Conservation (phyloP, 2,888 invertebrate species). For the Coremacera marginata region DNA sequence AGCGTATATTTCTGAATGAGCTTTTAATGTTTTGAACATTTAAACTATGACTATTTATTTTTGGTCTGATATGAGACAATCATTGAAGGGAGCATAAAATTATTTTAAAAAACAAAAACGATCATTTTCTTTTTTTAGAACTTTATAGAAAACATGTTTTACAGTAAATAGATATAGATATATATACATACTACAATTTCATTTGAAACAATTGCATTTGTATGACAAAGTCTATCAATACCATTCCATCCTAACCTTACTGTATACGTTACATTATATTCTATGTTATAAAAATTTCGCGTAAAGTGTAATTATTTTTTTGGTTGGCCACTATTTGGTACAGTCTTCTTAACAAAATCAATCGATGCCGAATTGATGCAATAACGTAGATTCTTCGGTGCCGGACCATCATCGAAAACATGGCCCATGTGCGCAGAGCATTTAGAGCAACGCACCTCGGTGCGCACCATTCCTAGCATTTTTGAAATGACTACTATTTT, state of each 20-base stretch:
- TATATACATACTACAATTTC: not conserved
- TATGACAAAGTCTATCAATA: not conserved
- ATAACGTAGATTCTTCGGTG: slow-evolving; percentile 92
- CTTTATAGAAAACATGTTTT: not conserved
- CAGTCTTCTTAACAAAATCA: slow-evolving; percentile 63
- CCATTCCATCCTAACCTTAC: not conserved
- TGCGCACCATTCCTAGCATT: slow-evolving; percentile 89
- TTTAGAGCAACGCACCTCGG: slow-evolving; percentile 94
- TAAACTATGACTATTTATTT: too few species aligned
- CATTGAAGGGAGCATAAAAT: too few species aligned
- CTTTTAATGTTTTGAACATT: too few species aligned
- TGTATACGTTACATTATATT: not conserved
- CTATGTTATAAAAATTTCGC: not conserved
- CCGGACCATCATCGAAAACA: slow-evolving; percentile 96
- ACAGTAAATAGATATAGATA: not conserved
- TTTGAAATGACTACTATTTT: slow-evolving; percentile 72
- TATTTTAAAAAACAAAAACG: not conserved
- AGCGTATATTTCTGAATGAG: too few species aligned
- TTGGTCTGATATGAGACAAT: too few species aligned
- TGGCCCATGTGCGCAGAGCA: slow-evolving; percentile 97
- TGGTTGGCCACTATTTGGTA: slow-evolving; percentile 52
- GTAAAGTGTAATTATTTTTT: slow-evolving; percentile 54
- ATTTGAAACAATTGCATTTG: not conserved
- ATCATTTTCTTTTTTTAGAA: not conserved
- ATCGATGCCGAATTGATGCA: slow-evolving; percentile 91